Evolutionary conservation across 2,113 vertebrate genomes (phyloP), one percentile per base, ranked within the genome.

Genomic region (Capreolus pygargus): DNA sequence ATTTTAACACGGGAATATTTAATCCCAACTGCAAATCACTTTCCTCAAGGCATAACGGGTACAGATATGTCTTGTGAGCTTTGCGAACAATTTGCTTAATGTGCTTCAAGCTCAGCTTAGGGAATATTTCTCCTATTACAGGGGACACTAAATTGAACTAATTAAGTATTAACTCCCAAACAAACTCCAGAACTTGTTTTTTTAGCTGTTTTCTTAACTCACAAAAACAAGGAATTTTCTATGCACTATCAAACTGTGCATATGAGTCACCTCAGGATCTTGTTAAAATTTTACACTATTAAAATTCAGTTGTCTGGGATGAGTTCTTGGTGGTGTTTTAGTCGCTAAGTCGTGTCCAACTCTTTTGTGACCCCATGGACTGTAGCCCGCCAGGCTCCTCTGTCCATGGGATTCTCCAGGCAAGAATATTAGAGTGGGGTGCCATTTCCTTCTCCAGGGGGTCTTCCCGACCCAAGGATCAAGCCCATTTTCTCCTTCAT

Each of bases 141-240:
- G 28, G 57, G 15, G 30, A 33, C 58, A 58, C 21, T 8, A 6
- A 89, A 88, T 45, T 33, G 21, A 89, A 84, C 28, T 28, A 57
- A 94, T 47, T 87, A 23, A 27, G 17, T 43, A 21, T 61, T 87
- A 91, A 79, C 36, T 50, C n/a, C 30, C 33, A 86, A 91, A 87
- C 28, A 86, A 91, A 87, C 14, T 82, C 67, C 50, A 92, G 27
- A 93, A 55, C 30, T 83, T 87, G 21, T 61, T 95, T 97, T 94
- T 50, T 55, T 94, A 78, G 21, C 12, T 86, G 5, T 85, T 93
- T 93, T 88, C 83, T 90, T 78, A 54, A 94, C 58, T 93, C 23
- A 57, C 33, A 78, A 83, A 57, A 84, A 83, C 30, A 36, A 76
- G 27, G 60, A 7, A 39, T 86, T 92, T 94, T 52, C 27, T 86